A percentile compares a stretch with the other conserved stretches of the same genome.
Conservation (phyloP, 2,113 vertebrate species). For the Galemys pyrenaicus region DNA sequence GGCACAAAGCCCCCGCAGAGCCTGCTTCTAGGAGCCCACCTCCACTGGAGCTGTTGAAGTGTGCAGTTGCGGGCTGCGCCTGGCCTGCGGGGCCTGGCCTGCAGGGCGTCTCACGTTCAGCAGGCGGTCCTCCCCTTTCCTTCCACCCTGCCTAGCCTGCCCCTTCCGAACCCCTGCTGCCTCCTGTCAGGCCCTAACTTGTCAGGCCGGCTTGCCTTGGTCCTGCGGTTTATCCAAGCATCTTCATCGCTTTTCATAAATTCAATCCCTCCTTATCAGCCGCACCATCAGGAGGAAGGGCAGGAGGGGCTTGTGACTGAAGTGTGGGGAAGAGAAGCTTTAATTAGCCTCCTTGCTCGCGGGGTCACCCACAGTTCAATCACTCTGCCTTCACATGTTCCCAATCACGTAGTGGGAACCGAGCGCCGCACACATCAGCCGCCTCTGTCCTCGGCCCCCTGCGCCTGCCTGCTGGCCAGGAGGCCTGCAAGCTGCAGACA, state of each 20-base stretch:
- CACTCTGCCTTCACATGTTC: slow-evolving; percentile 71
- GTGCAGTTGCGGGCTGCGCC: no score
- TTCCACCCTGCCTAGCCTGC: slow-evolving; percentile 2
- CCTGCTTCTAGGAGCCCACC: background rate
- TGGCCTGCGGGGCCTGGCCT: background rate
- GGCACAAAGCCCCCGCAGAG: background rate
- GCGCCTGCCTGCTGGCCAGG: background rate
- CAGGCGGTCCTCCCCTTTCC: background rate
- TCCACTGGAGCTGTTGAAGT: no score
- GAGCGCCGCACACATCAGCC: rapidly evolving
- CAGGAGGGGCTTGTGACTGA: slow-evolving; percentile 81
- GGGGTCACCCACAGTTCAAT: slow-evolving; percentile 83
- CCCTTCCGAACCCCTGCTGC: slow-evolving; percentile 12
- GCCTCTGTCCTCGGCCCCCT: background rate
- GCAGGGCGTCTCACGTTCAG: background rate
- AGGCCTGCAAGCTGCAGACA: background rate
- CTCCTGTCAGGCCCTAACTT: slow-evolving; percentile 82
- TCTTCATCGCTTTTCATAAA: slow-evolving; percentile 86
- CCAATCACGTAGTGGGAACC: slow-evolving; percentile 61
- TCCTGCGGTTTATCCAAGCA: slow-evolving; percentile 84
- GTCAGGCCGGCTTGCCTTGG: slow-evolving; percentile 81
- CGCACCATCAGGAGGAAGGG: slow-evolving; percentile 83
- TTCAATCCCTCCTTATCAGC: slow-evolving; percentile 83
- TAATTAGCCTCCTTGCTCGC: slow-evolving; percentile 77
- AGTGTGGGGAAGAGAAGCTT: slow-evolving; percentile 80